Conservation (phyloP, 2,888 invertebrate species). For the Polylopha cassiicola region DNA sequence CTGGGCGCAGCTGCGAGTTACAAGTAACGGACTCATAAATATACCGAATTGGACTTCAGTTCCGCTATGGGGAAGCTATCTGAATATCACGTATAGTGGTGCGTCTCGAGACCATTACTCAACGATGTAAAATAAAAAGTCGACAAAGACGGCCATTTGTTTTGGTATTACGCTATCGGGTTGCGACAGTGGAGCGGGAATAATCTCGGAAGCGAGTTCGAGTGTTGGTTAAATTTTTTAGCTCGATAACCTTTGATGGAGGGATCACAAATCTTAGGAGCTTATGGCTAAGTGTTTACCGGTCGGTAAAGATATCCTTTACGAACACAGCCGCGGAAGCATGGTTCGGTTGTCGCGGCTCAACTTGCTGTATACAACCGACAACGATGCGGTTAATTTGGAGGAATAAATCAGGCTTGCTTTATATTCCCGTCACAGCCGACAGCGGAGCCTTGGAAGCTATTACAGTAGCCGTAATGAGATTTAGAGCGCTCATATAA, state of each 20-base stretch:
- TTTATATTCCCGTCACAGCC: constrained; percentile 71
- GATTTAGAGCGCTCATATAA: constrained; percentile 73
- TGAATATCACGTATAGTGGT: constrained; percentile 43
- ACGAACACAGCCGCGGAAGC: constrained; percentile 23
- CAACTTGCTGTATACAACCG: constrained; percentile 38
- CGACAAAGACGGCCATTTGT: constrained; percentile 64
- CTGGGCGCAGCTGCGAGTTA: constrained; percentile 36
- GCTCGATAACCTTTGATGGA: too few species aligned
- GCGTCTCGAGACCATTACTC: constrained; percentile 54
- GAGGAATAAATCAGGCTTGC: constrained; percentile 63
- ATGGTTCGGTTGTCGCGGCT: constrained; percentile 28
- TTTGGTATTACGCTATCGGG: constrained; percentile 67
- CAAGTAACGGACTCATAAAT: constrained; percentile 30
- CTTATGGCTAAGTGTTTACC: constrained; percentile 8
- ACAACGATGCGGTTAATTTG: constrained; percentile 56
- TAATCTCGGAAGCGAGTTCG: constrained; percentile 35
- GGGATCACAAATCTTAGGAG: constrained; percentile 28
- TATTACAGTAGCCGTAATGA: constrained; percentile 70
- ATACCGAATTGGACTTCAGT: constrained; percentile 29
- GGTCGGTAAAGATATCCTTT: constrained; percentile 22
- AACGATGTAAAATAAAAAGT: constrained; percentile 57
- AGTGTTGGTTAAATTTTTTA: constrained; percentile 49
- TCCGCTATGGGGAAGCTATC: constrained; percentile 32
- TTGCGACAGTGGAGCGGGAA: constrained; percentile 39
- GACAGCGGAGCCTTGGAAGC: constrained; percentile 66